Evolutionary conservation across 2,797 vertebrate genomes (phyloP).

Genomic region (Gila robusta): DNA sequence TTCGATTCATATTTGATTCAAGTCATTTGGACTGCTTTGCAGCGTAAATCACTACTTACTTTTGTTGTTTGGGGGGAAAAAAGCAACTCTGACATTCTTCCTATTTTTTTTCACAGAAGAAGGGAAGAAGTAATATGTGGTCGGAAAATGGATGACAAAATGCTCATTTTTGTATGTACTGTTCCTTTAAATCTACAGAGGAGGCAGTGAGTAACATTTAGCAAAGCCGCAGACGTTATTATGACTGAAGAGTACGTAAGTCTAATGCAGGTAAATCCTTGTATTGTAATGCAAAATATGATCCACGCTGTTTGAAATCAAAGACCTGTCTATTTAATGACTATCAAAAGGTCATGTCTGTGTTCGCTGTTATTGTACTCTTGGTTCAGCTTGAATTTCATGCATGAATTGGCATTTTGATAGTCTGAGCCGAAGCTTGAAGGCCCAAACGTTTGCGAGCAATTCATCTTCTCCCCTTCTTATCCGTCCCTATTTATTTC

Average conservation of each 20-base stretch:
- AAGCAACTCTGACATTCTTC: not conserved
- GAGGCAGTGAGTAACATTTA: not conserved
- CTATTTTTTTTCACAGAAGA: not conserved
- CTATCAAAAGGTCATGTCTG: slow-evolving; percentile 64
- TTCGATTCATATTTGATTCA: not conserved
- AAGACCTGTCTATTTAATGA: slow-evolving; percentile 58
- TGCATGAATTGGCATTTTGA: slow-evolving; percentile 60
- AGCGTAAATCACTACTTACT: not conserved
- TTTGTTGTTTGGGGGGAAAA: not conserved
- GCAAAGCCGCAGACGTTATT: not conserved
- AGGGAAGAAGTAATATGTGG: not conserved
- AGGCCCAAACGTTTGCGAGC: slow-evolving; percentile 48
- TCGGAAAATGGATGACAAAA: not conserved
- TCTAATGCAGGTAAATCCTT: slow-evolving; percentile 38
- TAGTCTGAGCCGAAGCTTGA: slow-evolving; percentile 29
- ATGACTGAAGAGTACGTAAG: slow-evolving; percentile 14
- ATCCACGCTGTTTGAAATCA: slow-evolving; percentile 52
- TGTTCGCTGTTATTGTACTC: slow-evolving; percentile 46
- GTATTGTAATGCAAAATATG: slow-evolving; percentile 51
- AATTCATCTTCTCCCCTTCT: slow-evolving; percentile 36
- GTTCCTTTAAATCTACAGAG: not conserved
- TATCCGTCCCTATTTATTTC: slow-evolving; percentile 19
- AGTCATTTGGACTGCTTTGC: not conserved
- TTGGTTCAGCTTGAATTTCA: slow-evolving; percentile 53
- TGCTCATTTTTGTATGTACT: not conserved